Percentiles rank a stretch among this genome's conserved stretches.
Conservation (phyloP, 1,140 invertebrate genomes). For the Drosophila watanabei region DNA sequence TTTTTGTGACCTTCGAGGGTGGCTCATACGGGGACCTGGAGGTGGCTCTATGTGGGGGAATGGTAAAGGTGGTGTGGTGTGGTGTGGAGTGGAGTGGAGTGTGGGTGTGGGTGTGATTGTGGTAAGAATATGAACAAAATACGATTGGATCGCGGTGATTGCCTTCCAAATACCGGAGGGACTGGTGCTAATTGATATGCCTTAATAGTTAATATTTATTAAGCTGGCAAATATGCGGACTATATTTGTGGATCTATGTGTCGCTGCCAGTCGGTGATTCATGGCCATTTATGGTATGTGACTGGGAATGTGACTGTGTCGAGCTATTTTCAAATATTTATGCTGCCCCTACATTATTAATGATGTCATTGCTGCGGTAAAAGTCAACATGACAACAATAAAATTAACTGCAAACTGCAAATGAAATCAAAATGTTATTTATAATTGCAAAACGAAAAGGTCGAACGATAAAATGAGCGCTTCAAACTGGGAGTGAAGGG, state of each 20-base stretch:
- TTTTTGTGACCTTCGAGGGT: slow-evolving; percentile 51
- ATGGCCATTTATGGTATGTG: slow-evolving; percentile 24
- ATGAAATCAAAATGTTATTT: slow-evolving; percentile 58
- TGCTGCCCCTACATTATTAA: slow-evolving; percentile 61
- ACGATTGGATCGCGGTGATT: slow-evolving; percentile 16
- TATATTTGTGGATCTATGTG: slow-evolving; percentile 14
- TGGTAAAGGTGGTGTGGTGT: neutral
- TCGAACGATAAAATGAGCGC: slow-evolving; percentile 29
- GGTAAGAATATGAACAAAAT: slow-evolving; percentile 29
- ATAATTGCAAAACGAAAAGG: slow-evolving; percentile 47
- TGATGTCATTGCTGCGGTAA: slow-evolving; percentile 65
- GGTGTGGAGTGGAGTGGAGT: slow-evolving; percentile 2
- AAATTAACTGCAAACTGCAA: slow-evolving; percentile 52
- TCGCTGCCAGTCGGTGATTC: slow-evolving; percentile 28
- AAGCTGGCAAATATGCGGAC: slow-evolving; percentile 31
- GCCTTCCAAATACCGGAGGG: slow-evolving; percentile 14
- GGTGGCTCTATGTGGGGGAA: slow-evolving; percentile 1
- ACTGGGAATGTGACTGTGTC: slow-evolving; percentile 16
- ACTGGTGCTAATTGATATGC: slow-evolving; percentile 48
- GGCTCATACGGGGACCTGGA: slow-evolving; percentile 4
- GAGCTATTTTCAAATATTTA: slow-evolving; percentile 58
- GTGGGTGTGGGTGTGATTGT: slow-evolving; percentile 15
- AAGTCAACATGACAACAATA: slow-evolving; percentile 70
- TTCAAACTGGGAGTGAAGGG: slow-evolving; percentile 8
- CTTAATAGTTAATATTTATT: slow-evolving; percentile 48